Conservation (phyloP, 2,113 vertebrate genomes). For the Proteles cristata region DNA sequence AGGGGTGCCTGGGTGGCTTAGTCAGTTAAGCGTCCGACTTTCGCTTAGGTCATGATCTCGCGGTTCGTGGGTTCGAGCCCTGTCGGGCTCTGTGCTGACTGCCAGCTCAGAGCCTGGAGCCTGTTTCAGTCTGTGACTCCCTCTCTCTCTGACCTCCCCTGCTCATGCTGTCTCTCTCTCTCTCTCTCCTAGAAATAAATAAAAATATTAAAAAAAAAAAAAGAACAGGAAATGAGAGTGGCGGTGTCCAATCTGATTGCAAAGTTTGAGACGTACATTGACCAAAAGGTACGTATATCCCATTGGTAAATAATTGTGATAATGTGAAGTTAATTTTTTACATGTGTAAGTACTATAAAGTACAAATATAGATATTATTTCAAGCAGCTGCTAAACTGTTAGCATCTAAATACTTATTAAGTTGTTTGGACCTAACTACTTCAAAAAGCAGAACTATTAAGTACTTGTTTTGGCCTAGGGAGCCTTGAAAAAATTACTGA, state of each 20-base stretch:
- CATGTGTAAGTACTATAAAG: neutral
- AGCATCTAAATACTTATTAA: conserved; percentile 1
- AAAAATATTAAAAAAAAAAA: too few relatives aligned
- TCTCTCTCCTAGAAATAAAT: too few relatives aligned
- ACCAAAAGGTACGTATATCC: neutral
- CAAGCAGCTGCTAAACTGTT: neutral
- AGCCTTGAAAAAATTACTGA: conserved; percentile 30
- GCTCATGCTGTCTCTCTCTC: too few relatives aligned
- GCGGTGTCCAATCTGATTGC: neutral
- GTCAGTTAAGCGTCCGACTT: too few relatives aligned
- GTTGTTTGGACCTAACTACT: neutral
- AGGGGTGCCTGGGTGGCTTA: too few relatives aligned
- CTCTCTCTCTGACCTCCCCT: too few relatives aligned
- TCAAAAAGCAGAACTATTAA: neutral
- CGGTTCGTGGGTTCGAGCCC: too few relatives aligned
- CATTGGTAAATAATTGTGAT: neutral
- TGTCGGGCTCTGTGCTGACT: too few relatives aligned
- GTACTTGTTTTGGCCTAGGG: neutral
- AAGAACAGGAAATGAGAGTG: neutral
- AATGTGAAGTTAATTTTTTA: conserved; percentile 12
- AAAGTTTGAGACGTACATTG: neutral
- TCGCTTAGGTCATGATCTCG: too few relatives aligned
- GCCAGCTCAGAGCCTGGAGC: too few relatives aligned
- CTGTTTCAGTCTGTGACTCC: too few relatives aligned
- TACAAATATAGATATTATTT: neutral